Evolutionary conservation across 1,140 invertebrate species (phyloP).

Genomic region (Ostrea edulis): DNA sequence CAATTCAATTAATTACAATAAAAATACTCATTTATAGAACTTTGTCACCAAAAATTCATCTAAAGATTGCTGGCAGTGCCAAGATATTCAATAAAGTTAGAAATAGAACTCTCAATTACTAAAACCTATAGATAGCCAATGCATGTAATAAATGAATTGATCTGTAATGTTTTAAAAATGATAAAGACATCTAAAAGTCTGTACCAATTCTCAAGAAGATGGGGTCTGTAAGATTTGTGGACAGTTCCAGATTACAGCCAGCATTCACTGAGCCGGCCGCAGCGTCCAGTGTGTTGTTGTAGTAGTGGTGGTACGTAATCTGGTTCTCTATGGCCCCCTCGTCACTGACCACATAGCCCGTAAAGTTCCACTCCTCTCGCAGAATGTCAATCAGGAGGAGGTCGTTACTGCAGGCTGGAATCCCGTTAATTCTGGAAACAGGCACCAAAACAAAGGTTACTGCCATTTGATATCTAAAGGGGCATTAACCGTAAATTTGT

Average conservation of each 20-base stretch:
- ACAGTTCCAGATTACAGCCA: constrained; percentile 75
- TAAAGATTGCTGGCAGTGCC: too few relatives aligned
- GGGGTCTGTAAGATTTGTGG: constrained; percentile 37
- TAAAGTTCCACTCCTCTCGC: constrained; percentile 73
- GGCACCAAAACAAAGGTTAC: background rate
- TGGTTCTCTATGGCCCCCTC: constrained; percentile 74
- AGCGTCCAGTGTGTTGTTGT: constrained; percentile 66
- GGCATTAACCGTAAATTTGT: too few relatives aligned
- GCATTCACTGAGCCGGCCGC: constrained; percentile 74
- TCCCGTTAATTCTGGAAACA: constrained; percentile 72
- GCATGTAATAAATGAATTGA: too few relatives aligned
- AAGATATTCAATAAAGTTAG: too few relatives aligned
- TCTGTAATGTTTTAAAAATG: too few relatives aligned
- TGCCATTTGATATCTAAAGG: too few relatives aligned
- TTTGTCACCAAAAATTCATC: too few relatives aligned
- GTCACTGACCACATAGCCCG: constrained; percentile 77
- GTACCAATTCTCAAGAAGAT: constrained; percentile 25
- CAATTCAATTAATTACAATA: too few relatives aligned
- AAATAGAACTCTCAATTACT: too few relatives aligned
- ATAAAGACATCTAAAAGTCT: too few relatives aligned
- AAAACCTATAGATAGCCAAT: too few relatives aligned
- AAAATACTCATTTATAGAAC: too few relatives aligned
- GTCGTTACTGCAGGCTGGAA: constrained; percentile 76
- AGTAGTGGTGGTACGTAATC: constrained; percentile 70
- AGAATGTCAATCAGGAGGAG: constrained; percentile 73